Conservation (phyloP, 1,140 invertebrate species). For the Bombus soroeensis region DNA sequence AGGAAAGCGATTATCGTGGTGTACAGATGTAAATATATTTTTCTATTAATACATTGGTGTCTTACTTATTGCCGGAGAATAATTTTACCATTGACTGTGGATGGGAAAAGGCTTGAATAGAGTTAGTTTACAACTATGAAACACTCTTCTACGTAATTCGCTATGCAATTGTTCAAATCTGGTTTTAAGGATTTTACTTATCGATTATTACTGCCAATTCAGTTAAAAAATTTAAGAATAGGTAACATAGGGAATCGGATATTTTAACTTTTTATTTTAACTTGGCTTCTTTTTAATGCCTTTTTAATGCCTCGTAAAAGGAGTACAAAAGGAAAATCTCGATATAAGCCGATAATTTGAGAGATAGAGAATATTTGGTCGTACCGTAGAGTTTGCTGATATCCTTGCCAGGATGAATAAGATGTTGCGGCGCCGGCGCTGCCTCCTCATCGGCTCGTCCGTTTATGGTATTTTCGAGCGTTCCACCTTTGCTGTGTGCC, state of each 20-base stretch:
- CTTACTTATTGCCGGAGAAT: background rate
- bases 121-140: background rate
- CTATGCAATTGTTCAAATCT: background rate
- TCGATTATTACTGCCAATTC: background rate
- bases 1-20: background rate
- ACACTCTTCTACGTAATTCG: background rate
- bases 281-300: background rate
- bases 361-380: background rate
- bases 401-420: constrained; percentile 91
- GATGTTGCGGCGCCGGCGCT: constrained; percentile 88
- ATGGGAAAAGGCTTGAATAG: background rate
- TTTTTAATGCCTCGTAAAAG: background rate
- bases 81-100: background rate
- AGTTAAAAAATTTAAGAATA: background rate
- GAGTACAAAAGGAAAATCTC: background rate
- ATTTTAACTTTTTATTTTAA: background rate
- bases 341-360: background rate
- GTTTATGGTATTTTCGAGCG: constrained; percentile 94
- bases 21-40: background rate
- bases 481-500: constrained; percentile 94
- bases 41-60: background rate
- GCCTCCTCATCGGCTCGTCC: constrained; percentile 89
- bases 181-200: background rate
- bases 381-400: constrained; percentile 92
- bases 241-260: background rate